Evolutionary conservation across 2,888 invertebrate species (phyloP).

Genomic region (Blomia tropicalis): DNA sequence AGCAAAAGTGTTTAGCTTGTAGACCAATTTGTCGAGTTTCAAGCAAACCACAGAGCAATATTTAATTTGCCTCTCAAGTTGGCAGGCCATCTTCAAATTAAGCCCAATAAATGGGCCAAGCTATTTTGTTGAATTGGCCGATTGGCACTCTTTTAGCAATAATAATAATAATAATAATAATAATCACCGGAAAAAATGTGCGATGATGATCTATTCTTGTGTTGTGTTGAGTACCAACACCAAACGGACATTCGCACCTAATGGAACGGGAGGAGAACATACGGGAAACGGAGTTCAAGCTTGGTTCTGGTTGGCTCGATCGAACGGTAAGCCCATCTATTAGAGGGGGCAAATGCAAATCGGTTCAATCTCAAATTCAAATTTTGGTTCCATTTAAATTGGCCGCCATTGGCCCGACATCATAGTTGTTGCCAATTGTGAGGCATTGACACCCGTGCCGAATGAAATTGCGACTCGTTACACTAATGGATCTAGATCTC

Average conservation of each 20-base stretch:
- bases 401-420: background rate
- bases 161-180: background rate
- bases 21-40: conserved; percentile 1
- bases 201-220: background rate
- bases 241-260: background rate
- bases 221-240: background rate
- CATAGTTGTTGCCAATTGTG: background rate
- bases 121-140: background rate
- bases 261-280: background rate
- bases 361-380: conserved; percentile 6
- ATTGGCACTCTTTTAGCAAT: background rate
- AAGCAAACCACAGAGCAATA: conserved; percentile 10
- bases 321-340: background rate
- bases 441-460: conserved; percentile 10
- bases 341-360: background rate
- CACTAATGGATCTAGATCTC: conserved; percentile 10
- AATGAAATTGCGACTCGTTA: conserved; percentile 15
- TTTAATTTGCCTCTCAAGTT: background rate
- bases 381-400: conserved; percentile 5
- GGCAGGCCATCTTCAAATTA: background rate
- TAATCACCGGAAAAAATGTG: background rate
- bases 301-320: too few relatives aligned
- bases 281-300: too few relatives aligned
- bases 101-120: background rate
- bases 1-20: too few relatives aligned